phyloP scores from a whole-genome alignment of 2,113 vertebrate genomes.

The Chamaea fasciata region DNA sequence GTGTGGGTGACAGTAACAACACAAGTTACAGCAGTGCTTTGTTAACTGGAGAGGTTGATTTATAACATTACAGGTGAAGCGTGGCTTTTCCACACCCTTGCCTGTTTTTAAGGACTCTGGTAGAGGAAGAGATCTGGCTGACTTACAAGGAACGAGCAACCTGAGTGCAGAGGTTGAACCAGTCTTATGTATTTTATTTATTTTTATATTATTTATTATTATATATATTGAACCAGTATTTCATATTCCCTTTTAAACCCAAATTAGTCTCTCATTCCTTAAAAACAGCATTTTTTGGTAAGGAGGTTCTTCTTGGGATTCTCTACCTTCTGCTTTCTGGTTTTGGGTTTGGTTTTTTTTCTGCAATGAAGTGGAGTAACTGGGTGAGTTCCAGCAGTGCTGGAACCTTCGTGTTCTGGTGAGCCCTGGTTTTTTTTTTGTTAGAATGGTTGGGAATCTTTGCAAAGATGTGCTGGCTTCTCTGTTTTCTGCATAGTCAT shows the following conservation, averaged over 20 bases:
- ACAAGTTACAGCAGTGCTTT: not conserved
- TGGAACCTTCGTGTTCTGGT: not conserved
- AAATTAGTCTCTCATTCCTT: fast-evolving
- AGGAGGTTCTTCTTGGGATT: not conserved
- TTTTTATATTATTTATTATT: not conserved
- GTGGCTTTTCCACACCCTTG: not conserved
- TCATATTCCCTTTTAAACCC: not conserved
- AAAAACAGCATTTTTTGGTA: not conserved
- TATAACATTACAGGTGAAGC: not conserved
- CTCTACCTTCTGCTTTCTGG: not conserved
- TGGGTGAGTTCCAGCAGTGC: not conserved
- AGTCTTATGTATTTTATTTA: not conserved
- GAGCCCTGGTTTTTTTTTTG: not conserved
- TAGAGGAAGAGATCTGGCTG: not conserved
- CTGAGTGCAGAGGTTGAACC: not conserved
- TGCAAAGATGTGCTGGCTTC: not conserved
- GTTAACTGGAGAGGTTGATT: not conserved
- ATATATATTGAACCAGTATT: fast-evolving
- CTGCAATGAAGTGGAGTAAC: not conserved
- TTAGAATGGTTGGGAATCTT: not conserved
- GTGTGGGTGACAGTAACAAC: not conserved
- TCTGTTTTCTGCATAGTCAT: not conserved
- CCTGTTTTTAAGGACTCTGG: not conserved
- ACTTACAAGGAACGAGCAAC: not conserved
- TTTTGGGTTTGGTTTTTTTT: fast-evolving